These are phyloP conservation scores for Nebria salina DNA, from an alignment of 2,888 invertebrate genomes.

Conservation along the genomic window DNA sequence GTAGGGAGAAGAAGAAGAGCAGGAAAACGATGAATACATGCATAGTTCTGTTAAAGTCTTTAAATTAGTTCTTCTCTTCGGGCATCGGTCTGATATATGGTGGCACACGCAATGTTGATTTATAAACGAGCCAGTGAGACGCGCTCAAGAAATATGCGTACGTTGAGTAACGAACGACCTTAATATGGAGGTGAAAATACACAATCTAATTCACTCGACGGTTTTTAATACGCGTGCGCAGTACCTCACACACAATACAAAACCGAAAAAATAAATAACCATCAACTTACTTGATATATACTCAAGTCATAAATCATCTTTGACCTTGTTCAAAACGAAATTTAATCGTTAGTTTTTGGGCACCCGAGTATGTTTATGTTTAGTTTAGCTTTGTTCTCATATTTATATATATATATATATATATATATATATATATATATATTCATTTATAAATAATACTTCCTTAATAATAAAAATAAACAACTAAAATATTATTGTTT, in stretches of 20 bases:
- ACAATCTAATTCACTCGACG: constrained; percentile 45
- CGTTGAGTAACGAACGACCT: constrained; percentile 47
- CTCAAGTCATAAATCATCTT: constrained; percentile 35
- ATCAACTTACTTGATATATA: constrained; percentile 26
- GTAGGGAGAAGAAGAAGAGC: background rate
- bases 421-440: background rate
- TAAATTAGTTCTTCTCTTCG: constrained; percentile 41
- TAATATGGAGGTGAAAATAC: constrained; percentile 47
- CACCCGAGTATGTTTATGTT: background rate
- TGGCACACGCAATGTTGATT: constrained; percentile 45
- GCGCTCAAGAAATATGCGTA: constrained; percentile 42
- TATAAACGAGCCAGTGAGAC: constrained; percentile 41
- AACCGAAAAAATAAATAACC: constrained; percentile 16
- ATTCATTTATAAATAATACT: too few species aligned
- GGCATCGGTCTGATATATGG: constrained; percentile 42
- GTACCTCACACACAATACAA: constrained; percentile 6
- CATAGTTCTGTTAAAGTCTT: constrained; percentile 37
- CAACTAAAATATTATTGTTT: too few species aligned
- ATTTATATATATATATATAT: background rate
- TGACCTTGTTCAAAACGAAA: constrained; percentile 38
- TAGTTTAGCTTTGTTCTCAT: background rate
- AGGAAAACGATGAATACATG: constrained; percentile 15
- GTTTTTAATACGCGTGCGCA: constrained; percentile 29
- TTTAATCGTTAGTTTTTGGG: constrained; percentile 38
- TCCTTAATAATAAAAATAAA: too few species aligned